A percentile compares a stretch with the other conserved stretches of the same genome.
These are phyloP conservation scores for Orientallactaga sibirica DNA, from an alignment of 2,797 vertebrate species.

Conservation along the genomic window DNA sequence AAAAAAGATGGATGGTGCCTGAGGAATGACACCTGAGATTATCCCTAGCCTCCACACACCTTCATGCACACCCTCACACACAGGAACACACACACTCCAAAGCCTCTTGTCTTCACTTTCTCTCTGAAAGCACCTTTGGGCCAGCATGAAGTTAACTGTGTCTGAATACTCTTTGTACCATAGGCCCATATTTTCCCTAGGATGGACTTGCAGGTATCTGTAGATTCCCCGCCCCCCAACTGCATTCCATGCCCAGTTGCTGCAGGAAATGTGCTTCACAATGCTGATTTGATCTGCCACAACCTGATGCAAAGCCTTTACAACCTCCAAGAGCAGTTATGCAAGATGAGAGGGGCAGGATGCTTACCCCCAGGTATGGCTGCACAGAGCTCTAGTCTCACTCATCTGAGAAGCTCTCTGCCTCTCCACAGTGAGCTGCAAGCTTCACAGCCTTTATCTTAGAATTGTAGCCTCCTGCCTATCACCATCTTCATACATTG, in stretches of 20 bases:
- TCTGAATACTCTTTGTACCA: background rate
- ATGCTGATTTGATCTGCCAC: background rate
- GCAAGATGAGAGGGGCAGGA: background rate
- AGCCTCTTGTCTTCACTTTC: background rate
- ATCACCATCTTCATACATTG: rapidly evolving
- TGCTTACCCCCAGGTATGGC: background rate
- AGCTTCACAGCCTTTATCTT: background rate
- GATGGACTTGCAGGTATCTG: background rate
- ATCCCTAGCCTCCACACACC: too few species aligned
- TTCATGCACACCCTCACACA: too few species aligned
- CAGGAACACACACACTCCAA: background rate
- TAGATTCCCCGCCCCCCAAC: background rate
- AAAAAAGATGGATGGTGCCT: too few species aligned
- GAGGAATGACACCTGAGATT: too few species aligned
- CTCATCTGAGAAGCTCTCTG: background rate
- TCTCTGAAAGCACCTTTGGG: background rate
- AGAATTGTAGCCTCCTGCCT: background rate
- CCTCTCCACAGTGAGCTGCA: rapidly evolving
- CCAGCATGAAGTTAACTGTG: background rate
- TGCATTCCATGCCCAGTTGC: too few species aligned
- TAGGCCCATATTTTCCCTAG: background rate
- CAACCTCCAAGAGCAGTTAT: background rate
- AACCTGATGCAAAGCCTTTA: background rate
- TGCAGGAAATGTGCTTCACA: too few species aligned
- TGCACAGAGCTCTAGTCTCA: background rate